phyloP scores from a whole-genome alignment of 2,888 invertebrate species.

The Acleris laterana region DNA sequence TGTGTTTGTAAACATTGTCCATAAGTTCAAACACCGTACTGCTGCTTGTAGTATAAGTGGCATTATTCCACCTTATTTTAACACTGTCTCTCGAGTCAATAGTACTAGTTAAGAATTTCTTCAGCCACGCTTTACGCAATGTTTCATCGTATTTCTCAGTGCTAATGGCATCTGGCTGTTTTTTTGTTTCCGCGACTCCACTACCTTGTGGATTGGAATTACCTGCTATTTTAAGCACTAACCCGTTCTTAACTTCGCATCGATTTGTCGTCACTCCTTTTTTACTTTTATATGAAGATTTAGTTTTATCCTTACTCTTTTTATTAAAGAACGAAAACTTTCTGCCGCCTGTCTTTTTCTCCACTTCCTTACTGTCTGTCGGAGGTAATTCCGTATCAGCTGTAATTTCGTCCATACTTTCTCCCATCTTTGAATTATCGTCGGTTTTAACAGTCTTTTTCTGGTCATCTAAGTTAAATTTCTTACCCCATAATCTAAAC shows the following conservation, averaged over 20 bases:
- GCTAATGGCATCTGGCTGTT: conserved; percentile 36
- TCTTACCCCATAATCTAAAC: conserved; percentile 73
- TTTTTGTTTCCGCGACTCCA: not conserved
- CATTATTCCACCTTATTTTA: conserved; percentile 69
- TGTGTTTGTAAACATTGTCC: conserved; percentile 63
- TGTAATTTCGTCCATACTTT: too few relatives aligned
- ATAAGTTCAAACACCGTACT: conserved; percentile 66
- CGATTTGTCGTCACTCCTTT: conserved; percentile 65
- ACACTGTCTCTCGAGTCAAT: conserved; percentile 63
- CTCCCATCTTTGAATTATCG: conserved; percentile 39
- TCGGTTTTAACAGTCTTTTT: conserved; percentile 38
- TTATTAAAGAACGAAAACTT: conserved; percentile 70
- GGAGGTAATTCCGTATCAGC: too few relatives aligned
- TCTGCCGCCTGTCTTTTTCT: conserved; percentile 43
- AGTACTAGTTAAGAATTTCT: conserved; percentile 54
- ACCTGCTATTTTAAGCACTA: conserved; percentile 57
- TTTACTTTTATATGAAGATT: conserved; percentile 48
- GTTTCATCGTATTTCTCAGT: conserved; percentile 50
- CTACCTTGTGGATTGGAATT: not conserved
- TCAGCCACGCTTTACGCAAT: conserved; percentile 59
- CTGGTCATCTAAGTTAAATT: conserved; percentile 59
- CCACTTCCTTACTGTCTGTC: conserved; percentile 39
- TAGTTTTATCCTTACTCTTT: conserved; percentile 52
- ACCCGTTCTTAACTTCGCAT: conserved; percentile 66
- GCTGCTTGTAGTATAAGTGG: conserved; percentile 63